Evolutionary conservation across 2,113 vertebrate genomes (phyloP), one percentile per base, ranked within the genome.

Genomic region (Brachypteracias leptosomus): DNA sequence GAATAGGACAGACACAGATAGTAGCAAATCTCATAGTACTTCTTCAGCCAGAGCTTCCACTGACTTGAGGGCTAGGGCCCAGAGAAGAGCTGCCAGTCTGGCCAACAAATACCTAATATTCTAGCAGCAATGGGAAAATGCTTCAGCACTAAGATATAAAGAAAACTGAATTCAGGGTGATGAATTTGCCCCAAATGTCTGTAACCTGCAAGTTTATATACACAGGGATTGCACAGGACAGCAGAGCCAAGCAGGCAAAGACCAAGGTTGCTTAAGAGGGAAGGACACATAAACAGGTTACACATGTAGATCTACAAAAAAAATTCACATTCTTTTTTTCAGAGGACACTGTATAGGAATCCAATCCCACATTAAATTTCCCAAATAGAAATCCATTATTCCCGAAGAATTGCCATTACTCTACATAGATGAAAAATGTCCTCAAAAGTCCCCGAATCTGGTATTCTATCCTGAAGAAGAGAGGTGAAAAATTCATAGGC

Each of bases 371-470:
- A 28, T 59, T 55, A 76, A 24, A 93, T 73, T 88, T 83, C 51
- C 59, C 67, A 83, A 61, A 71, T 58, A 82, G 51, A 96, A 91
- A 85, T 61, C 61, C 16, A 42, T 54, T 62, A 49, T 76, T 95
- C 87, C 38, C 0, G 10, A 92, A 80, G 57, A 92, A 89, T 91
- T 97, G 88, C 19, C 91, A 73, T 38, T 86, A 57, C 49, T 90
- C 63, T 71, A 44, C 54, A 77, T 14, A 92, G 91, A 81, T 92
- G 84, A 95, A 96, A 94, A 94, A 83, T 63, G 68, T 88, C 66
- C 80, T 77, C 52, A 46, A 33, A 95, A 91, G 66, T 93, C 70
- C 83, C 90, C 86, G 86, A 31, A 87, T 93, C 88, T 88, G 88
- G 59, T 88, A 8, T 94, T 96, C 55, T 66, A 31, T 47, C 75